A percentile compares a stretch with the other conserved stretches of the same genome.
Evolutionary conservation across 2,797 vertebrate species (phyloP).

Genomic region (Pteronotus mesoamericanus): DNA sequence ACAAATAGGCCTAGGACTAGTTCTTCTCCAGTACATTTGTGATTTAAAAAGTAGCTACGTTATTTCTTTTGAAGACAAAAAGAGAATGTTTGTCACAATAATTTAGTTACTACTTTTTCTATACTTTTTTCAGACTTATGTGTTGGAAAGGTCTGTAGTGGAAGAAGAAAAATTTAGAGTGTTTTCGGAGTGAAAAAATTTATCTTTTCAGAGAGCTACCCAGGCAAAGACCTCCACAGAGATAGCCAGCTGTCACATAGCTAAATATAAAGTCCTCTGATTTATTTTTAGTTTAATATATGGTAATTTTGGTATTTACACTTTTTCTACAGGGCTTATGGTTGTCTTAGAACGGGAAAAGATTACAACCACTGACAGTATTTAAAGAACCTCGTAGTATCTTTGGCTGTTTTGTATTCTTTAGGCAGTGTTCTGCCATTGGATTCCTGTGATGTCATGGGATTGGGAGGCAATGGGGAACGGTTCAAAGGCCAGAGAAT

Average conservation of each 20-base stretch:
- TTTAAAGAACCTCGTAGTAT: neutral
- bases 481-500: neutral
- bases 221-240: neutral
- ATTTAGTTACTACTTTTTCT: neutral
- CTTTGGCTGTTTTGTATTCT: neutral
- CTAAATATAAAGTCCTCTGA: constrained; percentile 23
- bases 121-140: neutral
- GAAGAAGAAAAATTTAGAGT: constrained; percentile 20
- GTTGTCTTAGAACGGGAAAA: constrained; percentile 5
- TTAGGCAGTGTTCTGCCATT: neutral
- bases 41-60: neutral
- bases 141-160: neutral
- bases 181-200: constrained; percentile 45
- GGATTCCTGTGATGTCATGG: neutral
- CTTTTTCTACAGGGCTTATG: constrained; percentile 38
- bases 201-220: neutral
- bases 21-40: neutral
- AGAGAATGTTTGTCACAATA: neutral
- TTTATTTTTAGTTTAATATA: constrained; percentile 48
- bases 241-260: neutral
- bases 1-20: neutral
- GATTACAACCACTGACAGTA: neutral
- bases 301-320: constrained; percentile 19
- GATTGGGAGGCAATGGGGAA: neutral
- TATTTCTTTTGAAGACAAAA: constrained; percentile 25